These are phyloP conservation scores for Mellivora capensis DNA, from an alignment of 2,113 vertebrate genomes.

Conservation along the genomic window DNA sequence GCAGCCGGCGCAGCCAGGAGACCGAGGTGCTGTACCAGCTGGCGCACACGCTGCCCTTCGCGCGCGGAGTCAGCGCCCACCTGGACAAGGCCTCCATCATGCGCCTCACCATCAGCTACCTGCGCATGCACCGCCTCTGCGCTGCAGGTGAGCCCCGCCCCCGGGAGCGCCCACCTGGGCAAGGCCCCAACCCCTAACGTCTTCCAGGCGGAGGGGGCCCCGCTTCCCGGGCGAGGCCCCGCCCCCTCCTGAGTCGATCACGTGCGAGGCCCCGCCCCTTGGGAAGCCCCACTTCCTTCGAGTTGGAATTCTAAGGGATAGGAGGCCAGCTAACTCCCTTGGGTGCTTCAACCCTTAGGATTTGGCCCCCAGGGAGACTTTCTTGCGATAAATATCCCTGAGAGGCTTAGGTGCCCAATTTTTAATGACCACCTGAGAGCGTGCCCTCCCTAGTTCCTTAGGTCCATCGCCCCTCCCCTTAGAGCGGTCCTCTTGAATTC, in stretches of 20 bases:
- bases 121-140: constrained; percentile 86
- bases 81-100: constrained; percentile 94
- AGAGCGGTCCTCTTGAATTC: not conserved
- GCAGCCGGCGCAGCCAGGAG: constrained; percentile 90
- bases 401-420: not conserved
- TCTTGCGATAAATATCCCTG: not conserved
- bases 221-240: not conserved
- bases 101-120: constrained; percentile 91
- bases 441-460: not conserved
- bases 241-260: not conserved
- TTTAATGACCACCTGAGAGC: not conserved
- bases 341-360: not conserved
- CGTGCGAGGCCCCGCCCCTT: not conserved
- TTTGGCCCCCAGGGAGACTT: not conserved
- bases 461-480: not conserved
- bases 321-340: not conserved
- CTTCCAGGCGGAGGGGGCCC: not conserved
- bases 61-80: constrained; percentile 88
- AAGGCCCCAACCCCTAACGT: not conserved
- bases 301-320: not conserved
- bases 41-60: constrained; percentile 88
- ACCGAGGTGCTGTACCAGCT: constrained; percentile 92
- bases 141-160: constrained; percentile 76
- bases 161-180: accelerated
- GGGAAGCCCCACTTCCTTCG: not conserved